Conservation (phyloP, 2,888 invertebrate species). For the Trissoscelio sp. region DNA sequence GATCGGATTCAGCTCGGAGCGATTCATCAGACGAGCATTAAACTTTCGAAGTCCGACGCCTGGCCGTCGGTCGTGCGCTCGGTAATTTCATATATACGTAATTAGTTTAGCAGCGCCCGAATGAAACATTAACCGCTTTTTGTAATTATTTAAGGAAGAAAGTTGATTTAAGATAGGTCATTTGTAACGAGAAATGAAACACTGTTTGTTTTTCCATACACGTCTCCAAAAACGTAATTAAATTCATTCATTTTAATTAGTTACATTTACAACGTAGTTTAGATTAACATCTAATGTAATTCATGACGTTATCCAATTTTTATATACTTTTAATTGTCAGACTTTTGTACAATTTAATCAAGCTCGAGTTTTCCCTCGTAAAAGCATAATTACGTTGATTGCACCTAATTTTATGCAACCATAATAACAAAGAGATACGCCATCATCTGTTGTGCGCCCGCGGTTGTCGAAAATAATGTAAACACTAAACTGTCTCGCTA, state of each 20-base stretch:
- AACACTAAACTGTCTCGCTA: slow-evolving; percentile 47
- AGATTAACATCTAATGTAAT: too few species aligned
- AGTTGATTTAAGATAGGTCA: slow-evolving; percentile 33
- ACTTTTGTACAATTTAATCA: not conserved
- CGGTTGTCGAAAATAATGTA: slow-evolving; percentile 52
- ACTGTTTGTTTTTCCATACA: too few species aligned
- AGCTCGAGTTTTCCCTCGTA: not conserved
- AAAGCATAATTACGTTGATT: slow-evolving; percentile 4
- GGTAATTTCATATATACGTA: slow-evolving; percentile 50
- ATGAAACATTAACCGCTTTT: slow-evolving; percentile 47
- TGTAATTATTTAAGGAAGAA: slow-evolving; percentile 35
- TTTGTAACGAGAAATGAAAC: too few species aligned
- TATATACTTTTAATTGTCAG: too few species aligned
- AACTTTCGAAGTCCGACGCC: slow-evolving; percentile 41
- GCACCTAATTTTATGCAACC: slow-evolving; percentile 13
- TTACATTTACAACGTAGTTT: too few species aligned
- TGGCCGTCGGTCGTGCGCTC: slow-evolving; percentile 35
- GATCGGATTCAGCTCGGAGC: slow-evolving; percentile 38
- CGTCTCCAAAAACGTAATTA: too few species aligned
- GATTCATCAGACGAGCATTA: slow-evolving; percentile 62
- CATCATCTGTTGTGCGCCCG: not conserved
- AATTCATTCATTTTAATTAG: too few species aligned
- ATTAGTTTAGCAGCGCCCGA: slow-evolving; percentile 45
- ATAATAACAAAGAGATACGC: not conserved
- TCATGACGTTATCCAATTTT: too few species aligned